Conservation (phyloP, 2,888 invertebrate genomes). For the Cotesia congregata region DNA sequence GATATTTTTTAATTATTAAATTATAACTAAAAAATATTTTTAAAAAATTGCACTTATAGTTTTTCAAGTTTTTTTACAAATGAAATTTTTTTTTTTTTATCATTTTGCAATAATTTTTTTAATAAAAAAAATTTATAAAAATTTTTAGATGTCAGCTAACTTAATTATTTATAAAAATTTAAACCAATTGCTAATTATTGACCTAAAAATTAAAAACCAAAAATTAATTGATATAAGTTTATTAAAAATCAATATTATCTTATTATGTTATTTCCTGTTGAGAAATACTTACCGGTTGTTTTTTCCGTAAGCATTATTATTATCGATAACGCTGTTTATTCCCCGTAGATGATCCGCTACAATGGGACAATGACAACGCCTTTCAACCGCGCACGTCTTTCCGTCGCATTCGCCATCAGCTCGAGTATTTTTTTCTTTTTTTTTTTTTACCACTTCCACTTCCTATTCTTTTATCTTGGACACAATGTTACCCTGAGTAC, state of each 20-base stretch:
- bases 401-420: constrained; percentile 22
- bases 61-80: too few species aligned
- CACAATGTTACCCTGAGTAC: not conserved
- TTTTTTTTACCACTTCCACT: constrained; percentile 29
- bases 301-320: constrained; percentile 42
- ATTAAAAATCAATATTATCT: constrained; percentile 39
- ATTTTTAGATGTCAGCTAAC: too few species aligned
- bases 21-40: too few species aligned
- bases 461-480: constrained; percentile 29
- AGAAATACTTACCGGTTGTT: constrained; percentile 7
- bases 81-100: too few species aligned
- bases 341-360: constrained; percentile 41
- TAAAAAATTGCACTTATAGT: too few species aligned
- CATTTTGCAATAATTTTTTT: too few species aligned
- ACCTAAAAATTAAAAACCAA: not conserved
- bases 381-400: constrained; percentile 24
- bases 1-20: too few species aligned
- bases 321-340: constrained; percentile 46
- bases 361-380: constrained; percentile 30
- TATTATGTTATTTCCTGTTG: constrained; percentile 43
- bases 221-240: not conserved
- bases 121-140: too few species aligned
- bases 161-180: too few species aligned
- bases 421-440: not conserved
- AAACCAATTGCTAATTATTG: not conserved